These are phyloP conservation scores for Australoheros facetus DNA, from an alignment of 2,797 vertebrate genomes.

Conservation along the genomic window DNA sequence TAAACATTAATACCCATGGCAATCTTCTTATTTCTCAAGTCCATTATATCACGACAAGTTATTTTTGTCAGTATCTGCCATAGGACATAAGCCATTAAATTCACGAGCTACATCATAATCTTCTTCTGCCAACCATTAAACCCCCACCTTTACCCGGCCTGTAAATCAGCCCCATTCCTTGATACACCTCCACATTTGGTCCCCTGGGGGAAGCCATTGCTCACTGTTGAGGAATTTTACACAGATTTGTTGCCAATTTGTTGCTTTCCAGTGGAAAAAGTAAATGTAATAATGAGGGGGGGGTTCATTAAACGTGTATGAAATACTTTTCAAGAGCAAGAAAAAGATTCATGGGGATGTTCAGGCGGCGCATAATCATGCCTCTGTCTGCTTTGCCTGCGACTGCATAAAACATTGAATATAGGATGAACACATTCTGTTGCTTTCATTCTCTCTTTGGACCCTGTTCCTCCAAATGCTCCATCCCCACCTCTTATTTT, in stretches of 20 bases:
- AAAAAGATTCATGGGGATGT: conserved; percentile 74
- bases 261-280: conserved; percentile 67
- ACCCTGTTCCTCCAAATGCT: conserved; percentile 31
- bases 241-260: conserved; percentile 74
- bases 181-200: conserved; percentile 28
- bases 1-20: conserved; percentile 18
- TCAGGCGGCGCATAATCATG: conserved; percentile 81
- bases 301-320: conserved; percentile 74
- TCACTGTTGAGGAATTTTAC: conserved; percentile 56
- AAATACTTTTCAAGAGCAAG: conserved; percentile 73
- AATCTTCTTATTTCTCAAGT: conserved; percentile 1
- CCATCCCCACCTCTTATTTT: conserved; percentile 6
- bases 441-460: conserved; percentile 46
- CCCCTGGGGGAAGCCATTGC: conserved; percentile 38
- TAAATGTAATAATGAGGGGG: conserved; percentile 74
- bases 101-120: conserved; percentile 20
- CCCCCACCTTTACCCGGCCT: conserved; percentile 19
- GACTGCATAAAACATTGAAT: conserved; percentile 87
- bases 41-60: not conserved
- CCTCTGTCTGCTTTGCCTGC: conserved; percentile 80
- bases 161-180: conserved; percentile 30
- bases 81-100: conserved; percentile 19
- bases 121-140: conserved; percentile 28
- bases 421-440: conserved; percentile 84
- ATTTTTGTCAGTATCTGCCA: conserved; percentile 3